Conservation (phyloP, 2,113 vertebrate species). For the Takifugu bimaculatus region DNA sequence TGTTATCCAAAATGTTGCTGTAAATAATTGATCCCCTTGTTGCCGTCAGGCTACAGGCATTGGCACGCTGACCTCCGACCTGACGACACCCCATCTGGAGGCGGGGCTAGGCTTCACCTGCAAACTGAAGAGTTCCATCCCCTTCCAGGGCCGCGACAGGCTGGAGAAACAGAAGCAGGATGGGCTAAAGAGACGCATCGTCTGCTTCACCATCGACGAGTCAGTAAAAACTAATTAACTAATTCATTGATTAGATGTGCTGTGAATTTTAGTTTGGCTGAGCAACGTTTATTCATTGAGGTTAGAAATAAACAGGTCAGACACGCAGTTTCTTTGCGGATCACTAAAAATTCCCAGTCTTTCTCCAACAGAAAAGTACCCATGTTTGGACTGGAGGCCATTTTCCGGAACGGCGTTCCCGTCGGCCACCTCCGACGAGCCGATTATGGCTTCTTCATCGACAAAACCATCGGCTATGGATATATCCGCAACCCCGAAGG, state of each 20-base stretch:
- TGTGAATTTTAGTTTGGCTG: too few relatives aligned
- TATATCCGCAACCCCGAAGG: slow-evolving; percentile 84
- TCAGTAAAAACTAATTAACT: slow-evolving; percentile 58
- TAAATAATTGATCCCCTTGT: too few relatives aligned
- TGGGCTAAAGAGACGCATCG: slow-evolving; percentile 82
- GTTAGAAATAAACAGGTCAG: too few relatives aligned
- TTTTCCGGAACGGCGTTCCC: slow-evolving; percentile 83
- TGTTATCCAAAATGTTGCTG: too few relatives aligned
- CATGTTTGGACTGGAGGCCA: slow-evolving; percentile 90
- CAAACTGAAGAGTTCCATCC: slow-evolving; percentile 82
- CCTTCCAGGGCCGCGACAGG: slow-evolving; percentile 84
- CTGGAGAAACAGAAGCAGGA: slow-evolving; percentile 82
- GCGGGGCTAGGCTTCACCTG: slow-evolving; percentile 92
- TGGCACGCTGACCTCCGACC: slow-evolving; percentile 92
- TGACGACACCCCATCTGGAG: slow-evolving; percentile 88
- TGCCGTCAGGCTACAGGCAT: slow-evolving; percentile 85
- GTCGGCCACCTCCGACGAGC: slow-evolving; percentile 88
- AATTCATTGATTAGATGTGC: too few relatives aligned
- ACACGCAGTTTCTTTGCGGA: too few relatives aligned
- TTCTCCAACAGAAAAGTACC: slow-evolving; percentile 81
- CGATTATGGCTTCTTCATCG: slow-evolving; percentile 83
- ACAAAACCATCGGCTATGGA: slow-evolving; percentile 89
- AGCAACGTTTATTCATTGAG: too few relatives aligned
- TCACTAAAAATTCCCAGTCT: neutral
- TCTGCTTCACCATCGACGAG: slow-evolving; percentile 89